phyloP scores from a whole-genome alignment of 2,113 vertebrate genomes.

The Ictalurus punctatus region DNA sequence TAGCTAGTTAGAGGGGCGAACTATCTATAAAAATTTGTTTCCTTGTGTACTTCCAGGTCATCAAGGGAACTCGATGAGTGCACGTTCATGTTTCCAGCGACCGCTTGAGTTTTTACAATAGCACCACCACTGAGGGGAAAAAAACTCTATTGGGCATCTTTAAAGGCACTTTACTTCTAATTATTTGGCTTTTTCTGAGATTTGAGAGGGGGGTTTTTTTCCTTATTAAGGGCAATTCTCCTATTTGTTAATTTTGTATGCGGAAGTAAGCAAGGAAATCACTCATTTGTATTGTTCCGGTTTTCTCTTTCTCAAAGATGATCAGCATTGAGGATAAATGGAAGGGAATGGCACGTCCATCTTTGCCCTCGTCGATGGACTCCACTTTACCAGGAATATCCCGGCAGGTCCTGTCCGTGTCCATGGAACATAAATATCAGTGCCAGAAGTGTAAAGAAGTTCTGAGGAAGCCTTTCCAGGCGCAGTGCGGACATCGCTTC shows the following conservation, averaged over 20 bases:
- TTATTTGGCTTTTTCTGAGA: not conserved
- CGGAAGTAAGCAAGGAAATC: not conserved
- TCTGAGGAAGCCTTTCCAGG: conserved; percentile 87
- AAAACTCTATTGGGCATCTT: not conserved
- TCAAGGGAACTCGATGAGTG: not conserved
- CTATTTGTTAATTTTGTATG: not conserved
- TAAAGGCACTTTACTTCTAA: not conserved
- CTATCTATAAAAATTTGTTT: not conserved
- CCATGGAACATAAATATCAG: conserved; percentile 89
- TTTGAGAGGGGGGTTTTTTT: not conserved
- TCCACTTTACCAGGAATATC: conserved; percentile 50
- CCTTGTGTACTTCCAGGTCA: not conserved
- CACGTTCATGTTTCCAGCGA: not conserved
- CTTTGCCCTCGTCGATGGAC: conserved; percentile 46
- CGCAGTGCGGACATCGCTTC: conserved; percentile 96
- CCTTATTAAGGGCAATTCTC: not conserved
- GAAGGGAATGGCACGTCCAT: conserved; percentile 52
- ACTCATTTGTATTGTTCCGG: not conserved
- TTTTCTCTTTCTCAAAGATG: conserved; percentile 40
- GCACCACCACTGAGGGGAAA: not conserved
- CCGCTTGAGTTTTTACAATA: not conserved
- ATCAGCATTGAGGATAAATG: conserved; percentile 42
- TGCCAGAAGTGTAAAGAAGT: conserved; percentile 90
- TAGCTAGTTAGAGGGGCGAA: too few species aligned
- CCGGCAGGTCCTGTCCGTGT: conserved; percentile 45